phyloP scores from a whole-genome alignment of 2,113 vertebrate genomes.

The Cervus canadensis region DNA sequence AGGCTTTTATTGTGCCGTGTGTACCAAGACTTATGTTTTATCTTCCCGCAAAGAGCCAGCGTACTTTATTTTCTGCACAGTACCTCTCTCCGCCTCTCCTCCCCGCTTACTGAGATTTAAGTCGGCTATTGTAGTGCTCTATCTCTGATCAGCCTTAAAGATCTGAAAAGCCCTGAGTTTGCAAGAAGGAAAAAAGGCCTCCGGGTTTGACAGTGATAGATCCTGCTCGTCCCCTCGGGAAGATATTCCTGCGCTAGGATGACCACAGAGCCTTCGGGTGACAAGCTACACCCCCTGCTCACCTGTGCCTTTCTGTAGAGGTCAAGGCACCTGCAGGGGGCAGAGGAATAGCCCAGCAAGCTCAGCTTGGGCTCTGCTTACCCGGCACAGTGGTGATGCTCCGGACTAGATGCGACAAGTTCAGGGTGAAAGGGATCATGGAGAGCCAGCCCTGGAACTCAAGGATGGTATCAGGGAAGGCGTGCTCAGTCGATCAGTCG shows the following conservation, averaged over 20 bases:
- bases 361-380: not conserved
- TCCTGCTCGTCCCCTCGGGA: conserved; percentile 61
- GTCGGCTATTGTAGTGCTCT: conserved; percentile 71
- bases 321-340: conserved; percentile 55
- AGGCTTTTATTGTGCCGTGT: conserved; percentile 66
- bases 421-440: not conserved
- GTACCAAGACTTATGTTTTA: conserved; percentile 73
- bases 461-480: not conserved
- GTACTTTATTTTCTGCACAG: conserved; percentile 71
- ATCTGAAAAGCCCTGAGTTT: conserved; percentile 79
- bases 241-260: conserved; percentile 57
- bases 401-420: too few species aligned
- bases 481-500: not conserved
- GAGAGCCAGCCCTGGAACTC: not conserved
- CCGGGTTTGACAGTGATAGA: conserved; percentile 70
- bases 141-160: conserved; percentile 79
- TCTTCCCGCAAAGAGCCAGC: conserved; percentile 70
- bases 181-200: conserved; percentile 70
- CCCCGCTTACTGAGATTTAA: conserved; percentile 79
- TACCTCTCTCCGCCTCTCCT: conserved; percentile 32
- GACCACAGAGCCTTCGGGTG: conserved; percentile 66
- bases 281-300: conserved; percentile 58
- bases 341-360: not conserved
- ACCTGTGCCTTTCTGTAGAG: conserved; percentile 54
- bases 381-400: not conserved